Conservation (phyloP, 1,140 invertebrate genomes). For the Monomorium pharaonis region DNA sequence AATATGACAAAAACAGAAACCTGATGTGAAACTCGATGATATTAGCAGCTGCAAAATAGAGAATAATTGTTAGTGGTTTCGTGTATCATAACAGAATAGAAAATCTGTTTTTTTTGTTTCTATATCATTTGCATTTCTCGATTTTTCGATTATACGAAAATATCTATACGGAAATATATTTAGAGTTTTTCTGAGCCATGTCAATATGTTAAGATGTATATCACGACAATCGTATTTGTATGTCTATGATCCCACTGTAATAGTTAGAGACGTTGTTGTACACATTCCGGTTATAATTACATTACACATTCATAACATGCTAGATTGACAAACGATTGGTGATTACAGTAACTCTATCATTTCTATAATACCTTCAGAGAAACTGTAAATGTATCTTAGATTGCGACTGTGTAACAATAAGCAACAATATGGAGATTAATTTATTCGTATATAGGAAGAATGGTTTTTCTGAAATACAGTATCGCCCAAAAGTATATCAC, state of each 20-base stretch:
- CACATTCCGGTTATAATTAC: neutral
- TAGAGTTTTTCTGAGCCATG: neutral
- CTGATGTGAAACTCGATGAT: neutral
- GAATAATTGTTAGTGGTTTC: conserved; percentile 18
- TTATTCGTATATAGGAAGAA: too few relatives aligned
- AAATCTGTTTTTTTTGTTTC: neutral
- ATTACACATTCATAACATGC: neutral
- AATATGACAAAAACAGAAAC: neutral
- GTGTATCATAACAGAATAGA: neutral
- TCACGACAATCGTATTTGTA: neutral
- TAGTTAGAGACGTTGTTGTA: neutral
- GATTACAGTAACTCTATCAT: neutral
- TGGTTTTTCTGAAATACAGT: too few relatives aligned
- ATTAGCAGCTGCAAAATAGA: neutral
- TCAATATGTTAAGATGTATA: neutral
- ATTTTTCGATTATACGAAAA: neutral
- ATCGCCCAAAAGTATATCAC: too few relatives aligned
- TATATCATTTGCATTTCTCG: neutral
- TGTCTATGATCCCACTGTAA: neutral
- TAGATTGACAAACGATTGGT: neutral
- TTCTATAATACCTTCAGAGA: neutral
- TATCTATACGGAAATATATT: neutral
- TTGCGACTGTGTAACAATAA: neutral
- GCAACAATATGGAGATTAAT: neutral
- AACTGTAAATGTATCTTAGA: neutral